These are phyloP conservation scores for Zootermopsis nevadensis DNA, from an alignment of 2,888 invertebrate genomes.

Conservation along the genomic window DNA sequence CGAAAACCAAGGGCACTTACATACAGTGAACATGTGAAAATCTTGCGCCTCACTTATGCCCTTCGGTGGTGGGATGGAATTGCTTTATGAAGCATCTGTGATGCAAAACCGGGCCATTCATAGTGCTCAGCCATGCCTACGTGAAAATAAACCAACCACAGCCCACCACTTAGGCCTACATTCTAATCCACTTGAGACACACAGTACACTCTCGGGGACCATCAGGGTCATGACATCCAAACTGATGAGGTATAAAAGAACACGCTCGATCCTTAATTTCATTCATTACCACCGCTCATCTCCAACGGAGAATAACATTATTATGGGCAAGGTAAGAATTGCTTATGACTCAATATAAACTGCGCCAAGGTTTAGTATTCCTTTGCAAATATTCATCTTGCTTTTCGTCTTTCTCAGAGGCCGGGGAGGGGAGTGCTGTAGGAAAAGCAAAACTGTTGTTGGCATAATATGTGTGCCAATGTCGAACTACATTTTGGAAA, in stretches of 20 bases:
- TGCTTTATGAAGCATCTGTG: constrained; percentile 6
- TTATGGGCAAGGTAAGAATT: not conserved
- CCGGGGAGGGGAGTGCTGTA: too few relatives aligned
- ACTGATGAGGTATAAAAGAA: constrained; percentile 15
- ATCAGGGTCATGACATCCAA: constrained; percentile 14
- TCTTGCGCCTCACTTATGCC: not conserved
- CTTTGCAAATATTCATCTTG: too few relatives aligned
- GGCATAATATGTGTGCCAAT: too few relatives aligned
- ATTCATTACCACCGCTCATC: not conserved
- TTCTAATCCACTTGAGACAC: not conserved
- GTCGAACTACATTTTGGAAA: too few relatives aligned
- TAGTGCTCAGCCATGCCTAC: not conserved
- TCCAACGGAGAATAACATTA: not conserved
- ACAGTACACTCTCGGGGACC: not conserved
- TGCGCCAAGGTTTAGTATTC: too few relatives aligned
- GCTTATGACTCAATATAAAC: too few relatives aligned
- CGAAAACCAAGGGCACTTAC: not conserved
- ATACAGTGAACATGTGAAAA: constrained; percentile 1
- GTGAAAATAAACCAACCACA: not conserved
- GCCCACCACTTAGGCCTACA: constrained; percentile 1
- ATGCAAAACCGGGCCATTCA: constrained; percentile 16
- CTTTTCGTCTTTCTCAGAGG: too few relatives aligned
- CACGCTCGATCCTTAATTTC: not conserved
- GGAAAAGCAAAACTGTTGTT: too few relatives aligned
- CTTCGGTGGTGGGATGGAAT: constrained; percentile 1